Percentiles rank a stretch among this genome's conserved stretches.
phyloP scores from a whole-genome alignment of 1,140 invertebrate genomes.

The Drosophila dunni region DNA sequence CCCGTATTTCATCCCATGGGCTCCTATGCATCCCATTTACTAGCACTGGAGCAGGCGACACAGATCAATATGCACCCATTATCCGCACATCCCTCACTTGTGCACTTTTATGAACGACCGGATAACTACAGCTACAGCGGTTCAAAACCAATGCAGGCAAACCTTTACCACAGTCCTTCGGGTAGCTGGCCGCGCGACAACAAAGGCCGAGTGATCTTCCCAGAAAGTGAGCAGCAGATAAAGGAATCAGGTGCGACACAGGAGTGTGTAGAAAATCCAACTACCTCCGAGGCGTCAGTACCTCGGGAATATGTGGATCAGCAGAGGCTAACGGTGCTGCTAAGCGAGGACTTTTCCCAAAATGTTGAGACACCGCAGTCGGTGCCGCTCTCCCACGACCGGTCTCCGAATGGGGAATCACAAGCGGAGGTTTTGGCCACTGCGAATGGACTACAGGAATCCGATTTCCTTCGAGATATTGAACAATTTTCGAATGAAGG shows the following conservation, averaged over 20 bases:
- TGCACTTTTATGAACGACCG: not conserved
- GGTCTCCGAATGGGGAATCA: not conserved
- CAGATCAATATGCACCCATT: conserved; percentile 19
- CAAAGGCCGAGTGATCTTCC: not conserved
- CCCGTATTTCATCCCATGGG: conserved; percentile 49
- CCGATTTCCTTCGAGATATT: not conserved
- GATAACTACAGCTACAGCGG: not conserved
- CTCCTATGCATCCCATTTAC: conserved; percentile 46
- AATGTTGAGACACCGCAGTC: not conserved
- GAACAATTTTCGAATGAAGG: not conserved
- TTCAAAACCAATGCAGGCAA: not conserved
- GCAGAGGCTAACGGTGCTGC: not conserved
- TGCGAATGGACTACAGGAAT: too few species aligned
- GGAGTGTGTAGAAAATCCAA: not conserved
- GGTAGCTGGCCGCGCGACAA: not conserved
- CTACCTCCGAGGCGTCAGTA: not conserved
- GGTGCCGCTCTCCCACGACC: not conserved
- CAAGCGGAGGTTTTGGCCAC: not conserved
- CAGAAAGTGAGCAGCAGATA: not conserved
- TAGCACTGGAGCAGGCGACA: conserved; percentile 28
- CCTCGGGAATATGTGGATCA: not conserved
- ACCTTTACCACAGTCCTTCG: not conserved
- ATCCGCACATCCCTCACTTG: not conserved
- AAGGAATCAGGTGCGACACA: not conserved
- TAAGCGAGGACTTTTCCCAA: not conserved